phyloP scores from a whole-genome alignment of 1,140 invertebrate genomes.

The Agrypnia vestita region DNA sequence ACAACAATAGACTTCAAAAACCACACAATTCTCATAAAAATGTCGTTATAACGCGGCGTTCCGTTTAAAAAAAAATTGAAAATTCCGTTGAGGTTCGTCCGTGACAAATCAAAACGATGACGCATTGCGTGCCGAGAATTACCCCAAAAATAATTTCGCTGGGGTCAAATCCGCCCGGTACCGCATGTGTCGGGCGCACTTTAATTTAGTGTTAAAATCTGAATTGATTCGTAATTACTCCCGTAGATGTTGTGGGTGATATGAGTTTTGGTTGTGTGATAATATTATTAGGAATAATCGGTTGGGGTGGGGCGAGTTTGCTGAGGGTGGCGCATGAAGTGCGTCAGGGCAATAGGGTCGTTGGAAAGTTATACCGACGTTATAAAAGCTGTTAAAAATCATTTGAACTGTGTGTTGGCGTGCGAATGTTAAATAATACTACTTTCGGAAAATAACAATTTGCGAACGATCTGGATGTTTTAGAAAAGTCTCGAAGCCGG shows the following conservation, averaged over 20 bases:
- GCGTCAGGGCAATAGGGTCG: too few species aligned
- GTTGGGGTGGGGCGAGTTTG: not conserved
- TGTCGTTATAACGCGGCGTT: not conserved
- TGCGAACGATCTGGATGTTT: too few species aligned
- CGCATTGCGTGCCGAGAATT: conserved; percentile 18
- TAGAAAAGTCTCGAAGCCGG: too few species aligned
- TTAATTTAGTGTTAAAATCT: conserved; percentile 45
- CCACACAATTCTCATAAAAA: not conserved
- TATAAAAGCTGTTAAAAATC: too few species aligned
- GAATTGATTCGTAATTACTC: conserved; percentile 37
- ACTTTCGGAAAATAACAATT: too few species aligned
- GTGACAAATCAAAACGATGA: conserved; percentile 35
- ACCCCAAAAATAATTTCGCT: conserved; percentile 7
- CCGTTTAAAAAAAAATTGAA: conserved; percentile 25
- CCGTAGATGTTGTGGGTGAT: conserved; percentile 9
- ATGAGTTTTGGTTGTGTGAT: not conserved
- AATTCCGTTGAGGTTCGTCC: conserved; percentile 36
- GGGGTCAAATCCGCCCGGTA: not conserved
- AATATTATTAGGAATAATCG: conserved; percentile 29
- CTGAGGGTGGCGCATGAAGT: too few species aligned
- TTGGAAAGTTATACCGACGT: too few species aligned
- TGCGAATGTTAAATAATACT: too few species aligned
- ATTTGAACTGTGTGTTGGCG: too few species aligned
- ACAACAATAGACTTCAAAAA: too few species aligned
- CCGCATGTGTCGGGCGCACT: conserved; percentile 24